Evolutionary conservation across 2,888 invertebrate species (phyloP), one percentile per base, ranked within the genome.

Genomic region (Lithosia quadra): DNA sequence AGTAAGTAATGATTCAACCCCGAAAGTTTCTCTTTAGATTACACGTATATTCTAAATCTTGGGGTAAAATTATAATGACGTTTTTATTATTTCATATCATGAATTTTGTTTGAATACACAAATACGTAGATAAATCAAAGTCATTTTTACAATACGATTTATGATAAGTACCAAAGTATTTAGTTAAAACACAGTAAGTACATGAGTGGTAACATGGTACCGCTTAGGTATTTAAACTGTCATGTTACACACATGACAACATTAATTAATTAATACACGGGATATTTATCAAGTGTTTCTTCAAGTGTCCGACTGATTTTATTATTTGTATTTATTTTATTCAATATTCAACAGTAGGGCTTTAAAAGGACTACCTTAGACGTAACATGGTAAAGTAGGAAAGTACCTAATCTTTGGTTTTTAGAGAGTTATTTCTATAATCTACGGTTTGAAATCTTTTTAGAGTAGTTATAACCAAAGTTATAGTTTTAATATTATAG

Each of bases 11-110:
- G 81, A 82, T 78, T 81, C 84, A 83, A 84, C 86, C 89, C 90
- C 87, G 86, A 88, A 89, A 87, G 87, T 84, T 82, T 88, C 75
- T 87, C 85, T 82, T 84, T 79, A 82, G 76, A 78, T 67, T 72
- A 79, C 73, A 69, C 64, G 55, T 74, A 65, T 71, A 65, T 68
- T 71, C 66, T 39, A 68, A 71, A 65, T 70, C 56, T 49, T 76
- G 71, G 70, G 56, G 60, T 73, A 64, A 57, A 56, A 28, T 61
- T n/a, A 63, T 63, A 49, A 74, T 79, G 7, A 49, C 18, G 49
- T 49, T 49, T 49, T n/a, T 69, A 73, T 81, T 56, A 57, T 76
- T 76, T 76, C 1, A 69, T 72, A 62, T 62, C 57, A 67, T 68
- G n/a, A 15, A 36, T 39, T 21, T 65, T 75, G 65, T 43, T 62